Conservation (phyloP, 1,140 invertebrate species). For the Eurosta solidaginis region DNA sequence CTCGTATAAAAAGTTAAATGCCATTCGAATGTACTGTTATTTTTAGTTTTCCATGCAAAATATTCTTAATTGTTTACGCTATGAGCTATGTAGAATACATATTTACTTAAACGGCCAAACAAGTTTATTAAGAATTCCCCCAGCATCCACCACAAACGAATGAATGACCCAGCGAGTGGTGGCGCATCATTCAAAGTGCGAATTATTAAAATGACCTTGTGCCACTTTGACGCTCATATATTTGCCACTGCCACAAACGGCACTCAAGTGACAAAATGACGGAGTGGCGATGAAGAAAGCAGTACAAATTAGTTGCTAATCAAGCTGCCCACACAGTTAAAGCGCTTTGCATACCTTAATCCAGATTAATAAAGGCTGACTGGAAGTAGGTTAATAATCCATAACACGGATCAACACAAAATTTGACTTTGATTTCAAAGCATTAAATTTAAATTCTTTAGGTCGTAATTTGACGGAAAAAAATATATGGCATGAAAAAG, state of each 20-base stretch:
- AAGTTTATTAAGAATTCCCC: background rate
- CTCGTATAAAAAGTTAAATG: background rate
- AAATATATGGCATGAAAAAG: too few species aligned
- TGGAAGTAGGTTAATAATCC: too few species aligned
- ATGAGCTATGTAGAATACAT: too few species aligned
- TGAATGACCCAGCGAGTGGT: background rate
- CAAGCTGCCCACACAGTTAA: background rate
- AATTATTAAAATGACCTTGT: conserved; percentile 30
- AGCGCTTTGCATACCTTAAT: background rate
- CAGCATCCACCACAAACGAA: background rate
- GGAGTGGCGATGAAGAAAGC: background rate
- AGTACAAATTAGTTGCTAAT: background rate
- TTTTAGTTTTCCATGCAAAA: background rate
- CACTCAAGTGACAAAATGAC: conserved; percentile 14
- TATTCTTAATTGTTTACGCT: background rate
- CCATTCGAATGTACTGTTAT: background rate
- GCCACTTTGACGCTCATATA: background rate
- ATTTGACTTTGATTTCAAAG: too few species aligned
- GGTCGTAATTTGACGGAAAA: too few species aligned
- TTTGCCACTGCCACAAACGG: conserved; percentile 20
- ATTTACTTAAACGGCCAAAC: background rate
- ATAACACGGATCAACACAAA: too few species aligned
- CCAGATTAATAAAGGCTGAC: too few species aligned
- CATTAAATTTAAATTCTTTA: too few species aligned
- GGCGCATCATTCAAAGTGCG: background rate